These are phyloP conservation scores for Phenganax subtilis DNA, from an alignment of 92 coral and sea anemone genomes.

Conservation along the genomic window DNA sequence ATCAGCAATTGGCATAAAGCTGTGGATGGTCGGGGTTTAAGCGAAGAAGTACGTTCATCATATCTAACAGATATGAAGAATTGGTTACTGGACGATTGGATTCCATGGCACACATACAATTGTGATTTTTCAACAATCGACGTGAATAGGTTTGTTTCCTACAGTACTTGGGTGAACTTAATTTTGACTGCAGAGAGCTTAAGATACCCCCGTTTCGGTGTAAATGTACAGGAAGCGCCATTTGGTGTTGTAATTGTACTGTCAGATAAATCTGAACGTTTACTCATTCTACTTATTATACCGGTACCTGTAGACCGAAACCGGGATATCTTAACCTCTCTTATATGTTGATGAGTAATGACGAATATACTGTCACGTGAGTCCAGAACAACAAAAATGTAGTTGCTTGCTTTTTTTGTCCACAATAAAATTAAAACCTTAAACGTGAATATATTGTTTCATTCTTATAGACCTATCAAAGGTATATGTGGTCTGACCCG, in stretches of 20 bases:
- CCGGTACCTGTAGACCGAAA: too few relatives aligned
- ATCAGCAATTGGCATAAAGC: conserved; percentile 70
- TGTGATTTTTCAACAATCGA: conserved; percentile 44
- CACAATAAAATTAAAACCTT: background rate
- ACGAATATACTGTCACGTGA: too few relatives aligned
- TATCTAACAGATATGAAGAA: conserved; percentile 44
- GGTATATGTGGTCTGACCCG: conserved; percentile 46
- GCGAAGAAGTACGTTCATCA: conserved; percentile 36
- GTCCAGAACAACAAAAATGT: too few relatives aligned
- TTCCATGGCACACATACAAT: conserved; percentile 45
- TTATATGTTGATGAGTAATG: too few relatives aligned
- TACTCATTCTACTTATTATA: too few relatives aligned
- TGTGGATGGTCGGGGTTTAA: conserved; percentile 61
- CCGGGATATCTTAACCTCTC: too few relatives aligned
- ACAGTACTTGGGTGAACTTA: background rate
- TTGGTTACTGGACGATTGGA: conserved; percentile 61
- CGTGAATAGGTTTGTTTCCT: conserved; percentile 51
- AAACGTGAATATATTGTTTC: too few relatives aligned
- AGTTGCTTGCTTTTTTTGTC: background rate
- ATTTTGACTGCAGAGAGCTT: background rate
- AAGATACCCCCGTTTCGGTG: background rate
- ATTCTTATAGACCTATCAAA: too few relatives aligned
- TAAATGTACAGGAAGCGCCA: background rate
- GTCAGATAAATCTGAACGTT: too few relatives aligned
- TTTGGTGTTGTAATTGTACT: too few relatives aligned